Evolutionary conservation across 2,113 vertebrate species (phyloP).

Genomic region (Indri indri): DNA sequence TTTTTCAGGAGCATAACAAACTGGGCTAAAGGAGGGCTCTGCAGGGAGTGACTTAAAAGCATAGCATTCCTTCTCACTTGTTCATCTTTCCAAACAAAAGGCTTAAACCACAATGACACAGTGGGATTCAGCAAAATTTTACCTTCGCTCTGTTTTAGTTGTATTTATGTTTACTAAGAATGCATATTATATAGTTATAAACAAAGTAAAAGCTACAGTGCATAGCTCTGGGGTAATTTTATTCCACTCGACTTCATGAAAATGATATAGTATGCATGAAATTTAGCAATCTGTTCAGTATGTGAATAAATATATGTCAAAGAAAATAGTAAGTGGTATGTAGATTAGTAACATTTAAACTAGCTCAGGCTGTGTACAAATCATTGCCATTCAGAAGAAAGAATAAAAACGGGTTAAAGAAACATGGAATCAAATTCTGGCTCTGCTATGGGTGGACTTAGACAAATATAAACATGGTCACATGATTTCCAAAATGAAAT

Average conservation of each 20-base stretch:
- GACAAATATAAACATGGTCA: not conserved
- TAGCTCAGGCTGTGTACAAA: not conserved
- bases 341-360: not conserved
- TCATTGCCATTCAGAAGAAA: not conserved
- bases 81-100: conserved; percentile 20
- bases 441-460: not conserved
- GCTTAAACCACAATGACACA: not conserved
- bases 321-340: not conserved
- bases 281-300: not conserved
- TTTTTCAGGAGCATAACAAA: not conserved
- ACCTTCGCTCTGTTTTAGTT: not conserved
- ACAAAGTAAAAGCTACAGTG: not conserved
- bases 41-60: not conserved
- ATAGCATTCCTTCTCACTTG: not conserved
- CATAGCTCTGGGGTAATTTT: not conserved
- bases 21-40: not conserved
- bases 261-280: not conserved
- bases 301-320: not conserved
- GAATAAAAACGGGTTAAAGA: not conserved
- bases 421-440: not conserved
- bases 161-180: conserved; percentile 23
- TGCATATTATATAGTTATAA: not conserved
- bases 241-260: not conserved
- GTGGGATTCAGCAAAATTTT: not conserved
- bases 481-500: not conserved